Evolutionary conservation across 2,797 vertebrate species (phyloP).

Genomic region (Aselliscus stoliczkanus): DNA sequence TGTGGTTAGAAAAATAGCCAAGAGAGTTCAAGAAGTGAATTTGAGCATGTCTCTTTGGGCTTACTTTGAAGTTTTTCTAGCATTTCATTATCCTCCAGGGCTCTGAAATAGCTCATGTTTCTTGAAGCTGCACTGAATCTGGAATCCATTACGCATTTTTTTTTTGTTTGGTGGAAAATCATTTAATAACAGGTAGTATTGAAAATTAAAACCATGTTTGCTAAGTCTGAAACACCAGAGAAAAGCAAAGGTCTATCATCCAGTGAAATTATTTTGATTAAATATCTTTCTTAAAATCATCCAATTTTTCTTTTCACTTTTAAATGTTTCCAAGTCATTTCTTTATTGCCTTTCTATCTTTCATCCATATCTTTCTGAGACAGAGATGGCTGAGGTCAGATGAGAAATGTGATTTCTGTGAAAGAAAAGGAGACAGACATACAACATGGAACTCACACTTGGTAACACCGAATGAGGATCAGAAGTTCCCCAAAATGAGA

Average conservation of each 20-base stretch:
- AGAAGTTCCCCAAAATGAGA: background rate
- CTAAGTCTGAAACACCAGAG: conserved; percentile 50
- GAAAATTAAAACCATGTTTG: conserved; percentile 58
- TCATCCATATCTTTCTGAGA: background rate
- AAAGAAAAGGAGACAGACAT: background rate
- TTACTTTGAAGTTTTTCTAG: conserved; percentile 77
- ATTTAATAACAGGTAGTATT: conserved; percentile 61
- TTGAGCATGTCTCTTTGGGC: conserved; percentile 63
- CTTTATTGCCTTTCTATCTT: background rate
- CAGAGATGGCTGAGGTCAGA: background rate
- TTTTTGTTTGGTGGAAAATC: conserved; percentile 28
- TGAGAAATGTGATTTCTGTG: conserved; percentile 23
- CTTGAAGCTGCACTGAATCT: conserved; percentile 74
- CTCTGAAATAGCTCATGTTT: conserved; percentile 75
- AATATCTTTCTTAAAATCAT: background rate
- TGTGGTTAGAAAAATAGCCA: conserved; percentile 66
- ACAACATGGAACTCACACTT: background rate
- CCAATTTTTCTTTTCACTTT: background rate
- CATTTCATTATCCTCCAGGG: conserved; percentile 74
- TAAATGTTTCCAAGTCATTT: background rate
- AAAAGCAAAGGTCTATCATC: conserved; percentile 25
- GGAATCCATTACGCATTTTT: conserved; percentile 73
- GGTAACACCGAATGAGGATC: background rate
- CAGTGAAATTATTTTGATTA: background rate
- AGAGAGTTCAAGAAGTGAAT: conserved; percentile 60